phyloP scores from a whole-genome alignment of 2,888 invertebrate genomes.

The Chloroclystis v-ata region DNA sequence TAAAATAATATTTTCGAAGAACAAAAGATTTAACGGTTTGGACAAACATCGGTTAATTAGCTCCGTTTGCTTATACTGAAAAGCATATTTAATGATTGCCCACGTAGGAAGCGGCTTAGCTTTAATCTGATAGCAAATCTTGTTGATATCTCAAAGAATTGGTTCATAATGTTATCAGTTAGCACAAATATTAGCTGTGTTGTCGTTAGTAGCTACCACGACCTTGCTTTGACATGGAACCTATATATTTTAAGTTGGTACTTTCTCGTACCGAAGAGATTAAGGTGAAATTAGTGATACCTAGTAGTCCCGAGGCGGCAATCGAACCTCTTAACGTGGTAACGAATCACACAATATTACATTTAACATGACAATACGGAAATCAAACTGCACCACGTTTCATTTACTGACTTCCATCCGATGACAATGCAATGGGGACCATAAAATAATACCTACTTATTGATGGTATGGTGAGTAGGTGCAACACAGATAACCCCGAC shows the following conservation, averaged over 20 bases:
- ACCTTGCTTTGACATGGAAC: constrained; percentile 55
- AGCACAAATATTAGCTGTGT: constrained; percentile 66
- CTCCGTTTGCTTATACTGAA: constrained; percentile 37
- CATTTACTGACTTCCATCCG: constrained; percentile 6
- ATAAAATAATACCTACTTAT: background rate
- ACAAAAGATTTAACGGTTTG: background rate
- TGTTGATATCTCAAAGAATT: constrained; percentile 66
- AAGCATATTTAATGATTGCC: constrained; percentile 50
- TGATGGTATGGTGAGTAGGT: background rate
- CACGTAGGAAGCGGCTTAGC: constrained; percentile 57
- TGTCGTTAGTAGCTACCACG: constrained; percentile 58
- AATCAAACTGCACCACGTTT: background rate
- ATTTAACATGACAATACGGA: constrained; percentile 2
- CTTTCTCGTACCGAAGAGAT: too few species aligned
- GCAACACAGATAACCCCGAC: too few species aligned
- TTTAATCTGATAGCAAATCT: constrained; percentile 74
- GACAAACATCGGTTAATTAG: constrained; percentile 17
- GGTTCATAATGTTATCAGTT: constrained; percentile 72
- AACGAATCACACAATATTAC: too few species aligned
- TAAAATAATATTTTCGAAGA: too few species aligned
- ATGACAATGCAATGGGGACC: constrained; percentile 7
- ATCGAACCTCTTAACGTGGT: too few species aligned
- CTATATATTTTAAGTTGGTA: constrained; percentile 45
- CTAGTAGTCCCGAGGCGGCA: too few species aligned
- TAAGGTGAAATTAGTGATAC: too few species aligned